Percentiles rank a stretch among this genome's conserved stretches.
phyloP scores from a whole-genome alignment of 2,797 vertebrate genomes.

The Silurus lanzhouensis region DNA sequence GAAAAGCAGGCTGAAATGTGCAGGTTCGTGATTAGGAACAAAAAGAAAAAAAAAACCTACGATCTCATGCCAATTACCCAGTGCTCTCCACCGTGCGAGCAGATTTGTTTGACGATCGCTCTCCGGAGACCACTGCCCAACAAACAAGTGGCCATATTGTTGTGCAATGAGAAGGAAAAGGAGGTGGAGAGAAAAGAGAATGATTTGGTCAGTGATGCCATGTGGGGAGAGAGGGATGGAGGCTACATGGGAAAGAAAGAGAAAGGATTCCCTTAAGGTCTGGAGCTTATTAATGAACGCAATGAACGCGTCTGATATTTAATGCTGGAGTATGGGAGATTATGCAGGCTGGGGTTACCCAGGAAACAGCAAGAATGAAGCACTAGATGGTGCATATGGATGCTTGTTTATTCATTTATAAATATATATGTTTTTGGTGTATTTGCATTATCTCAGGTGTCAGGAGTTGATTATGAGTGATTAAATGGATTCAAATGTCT shows the following conservation, averaged over 20 bases:
- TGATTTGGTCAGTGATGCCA: constrained; percentile 38
- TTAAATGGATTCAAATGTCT: not conserved
- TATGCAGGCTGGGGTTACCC: constrained; percentile 59
- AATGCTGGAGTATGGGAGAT: constrained; percentile 53
- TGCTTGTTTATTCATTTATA: not conserved
- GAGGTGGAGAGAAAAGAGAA: constrained; percentile 28
- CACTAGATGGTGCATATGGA: not conserved
- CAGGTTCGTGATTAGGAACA: constrained; percentile 70
- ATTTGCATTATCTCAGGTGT: not conserved
- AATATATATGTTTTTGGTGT: not conserved
- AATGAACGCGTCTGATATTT: constrained; percentile 64
- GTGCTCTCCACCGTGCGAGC: constrained; percentile 60
- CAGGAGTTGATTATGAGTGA: not conserved
- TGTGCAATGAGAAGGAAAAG: constrained; percentile 45
- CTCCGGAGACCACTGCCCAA: constrained; percentile 65
- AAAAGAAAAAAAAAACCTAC: constrained; percentile 53
- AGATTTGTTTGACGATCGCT: constrained; percentile 66
- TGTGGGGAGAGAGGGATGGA: constrained; percentile 21
- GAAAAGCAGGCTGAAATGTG: constrained; percentile 66
- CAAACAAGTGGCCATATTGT: constrained; percentile 68
- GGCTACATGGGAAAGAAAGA: constrained; percentile 26
- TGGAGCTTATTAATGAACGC: constrained; percentile 75
- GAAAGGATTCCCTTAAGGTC: constrained; percentile 39
- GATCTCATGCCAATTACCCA: constrained; percentile 73
- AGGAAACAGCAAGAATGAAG: constrained; percentile 25